Evolutionary conservation across 2,113 vertebrate species (phyloP).

Genomic region (Hemiscyllium ocellatum): DNA sequence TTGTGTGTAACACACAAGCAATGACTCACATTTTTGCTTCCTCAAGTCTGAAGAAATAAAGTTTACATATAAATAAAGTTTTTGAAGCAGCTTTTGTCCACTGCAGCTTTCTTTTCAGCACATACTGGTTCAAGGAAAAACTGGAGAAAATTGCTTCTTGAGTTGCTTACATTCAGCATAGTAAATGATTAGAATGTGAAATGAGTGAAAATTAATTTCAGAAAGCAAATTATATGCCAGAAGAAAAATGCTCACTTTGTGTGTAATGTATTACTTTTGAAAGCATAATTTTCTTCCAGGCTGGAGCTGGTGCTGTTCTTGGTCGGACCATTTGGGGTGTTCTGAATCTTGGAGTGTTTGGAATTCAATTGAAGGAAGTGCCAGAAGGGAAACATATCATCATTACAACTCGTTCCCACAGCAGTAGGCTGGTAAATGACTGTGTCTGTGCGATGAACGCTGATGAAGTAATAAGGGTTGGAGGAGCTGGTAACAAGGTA

Average conservation of each 20-base stretch:
- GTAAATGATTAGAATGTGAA: background rate
- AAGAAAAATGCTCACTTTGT: background rate
- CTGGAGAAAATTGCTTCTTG: background rate
- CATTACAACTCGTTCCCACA: slow-evolving; percentile 87
- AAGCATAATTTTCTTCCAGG: slow-evolving; percentile 49
- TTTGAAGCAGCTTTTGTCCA: background rate
- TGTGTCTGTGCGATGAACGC: slow-evolving; percentile 83
- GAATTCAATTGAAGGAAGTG: slow-evolving; percentile 80
- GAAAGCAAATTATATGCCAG: background rate
- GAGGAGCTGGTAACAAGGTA: slow-evolving; percentile 97
- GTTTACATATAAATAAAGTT: background rate
- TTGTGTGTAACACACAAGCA: background rate
- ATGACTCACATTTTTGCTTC: background rate
- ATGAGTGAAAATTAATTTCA: background rate
- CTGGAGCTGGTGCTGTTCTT: slow-evolving; percentile 63
- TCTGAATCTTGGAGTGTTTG: slow-evolving; percentile 80
- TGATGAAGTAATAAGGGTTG: slow-evolving; percentile 75
- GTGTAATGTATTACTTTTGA: background rate
- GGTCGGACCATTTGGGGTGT: slow-evolving; percentile 93
- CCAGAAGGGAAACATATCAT: slow-evolving; percentile 74
- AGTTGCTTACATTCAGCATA: background rate
- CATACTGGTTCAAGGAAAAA: background rate
- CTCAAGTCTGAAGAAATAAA: background rate
- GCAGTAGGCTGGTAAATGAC: slow-evolving; percentile 78
- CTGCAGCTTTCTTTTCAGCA: background rate